Base-by-base conservation (phyloP, 2,888 invertebrate species). In the Fissipunctia ypsillon region DNA sequence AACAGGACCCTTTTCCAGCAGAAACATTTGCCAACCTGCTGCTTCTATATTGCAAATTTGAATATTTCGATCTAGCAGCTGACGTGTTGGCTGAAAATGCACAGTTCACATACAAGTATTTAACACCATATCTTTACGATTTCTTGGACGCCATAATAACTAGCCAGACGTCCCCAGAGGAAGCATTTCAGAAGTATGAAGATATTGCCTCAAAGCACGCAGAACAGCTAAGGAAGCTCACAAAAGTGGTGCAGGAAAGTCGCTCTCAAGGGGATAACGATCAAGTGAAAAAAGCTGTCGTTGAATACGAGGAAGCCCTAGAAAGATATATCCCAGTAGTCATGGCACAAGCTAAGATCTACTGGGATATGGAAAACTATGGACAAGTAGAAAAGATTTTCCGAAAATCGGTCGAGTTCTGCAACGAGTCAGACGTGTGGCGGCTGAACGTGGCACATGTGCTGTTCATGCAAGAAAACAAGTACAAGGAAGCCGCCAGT, bases 341-440 rank as follows among this genome's bases (percentile, higher is more conserved):
- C n/a, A 99, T 99, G 99, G 99, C 99, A 0, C 99, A 99, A 94
- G 99, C 99, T 1, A 99, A 99, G 97, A 99, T 99, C 84, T 99
- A 99, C 91, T 99, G 99, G 99, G 99, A 99, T 84, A 97, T 98
- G 93, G 99, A 99, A 91, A 99, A 99, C 92, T 99, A 99, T 90
- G 97, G 97, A 2, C 99, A 99, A 91, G 99, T 99, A 2, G 99
- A 99, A 92, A 99, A 99, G 91, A 99, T 99, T 84, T 99, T 99
- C 93, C 97, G 99, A 48, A 99, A 99, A 92, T 99, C 99, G 75
- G 99, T 99, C 0, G 99, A 99, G 92, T 99, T 99, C 93, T 99
- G 99, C 91, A 99, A 99, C 86, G 99, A 99, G 90, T 99, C 99
- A 88, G 99, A 99, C 87, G 97, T 98, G 0, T 99, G 99, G 99